phyloP scores from a whole-genome alignment of 2,113 vertebrate genomes.

The Neodon shergylaensis region DNA sequence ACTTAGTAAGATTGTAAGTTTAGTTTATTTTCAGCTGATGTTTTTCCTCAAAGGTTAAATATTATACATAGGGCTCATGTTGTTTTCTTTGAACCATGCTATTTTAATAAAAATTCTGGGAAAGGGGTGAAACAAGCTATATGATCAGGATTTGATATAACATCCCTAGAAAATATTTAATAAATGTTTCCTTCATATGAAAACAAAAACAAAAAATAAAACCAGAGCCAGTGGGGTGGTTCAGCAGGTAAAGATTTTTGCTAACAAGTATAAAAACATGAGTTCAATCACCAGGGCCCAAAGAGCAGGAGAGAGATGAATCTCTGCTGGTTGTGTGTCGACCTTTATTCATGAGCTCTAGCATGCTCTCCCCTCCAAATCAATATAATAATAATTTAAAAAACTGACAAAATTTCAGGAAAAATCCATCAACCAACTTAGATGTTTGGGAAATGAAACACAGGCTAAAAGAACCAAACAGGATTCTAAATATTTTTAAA shows the following conservation, averaged over 20 bases:
- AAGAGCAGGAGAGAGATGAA: not conserved
- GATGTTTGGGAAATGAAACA: not conserved
- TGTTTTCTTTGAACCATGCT: not conserved
- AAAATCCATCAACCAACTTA: not conserved
- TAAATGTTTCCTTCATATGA: not conserved
- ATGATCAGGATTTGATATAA: not conserved
- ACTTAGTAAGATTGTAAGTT: not conserved
- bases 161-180: not conserved
- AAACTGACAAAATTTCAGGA: not conserved
- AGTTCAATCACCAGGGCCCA: not conserved
- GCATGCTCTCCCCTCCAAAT: not conserved
- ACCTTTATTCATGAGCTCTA: too few species aligned
- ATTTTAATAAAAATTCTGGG: not conserved
- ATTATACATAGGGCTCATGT: not conserved
- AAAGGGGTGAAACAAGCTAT: not conserved
- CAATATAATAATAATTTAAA: not conserved
- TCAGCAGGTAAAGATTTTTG: not conserved
- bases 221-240: not conserved
- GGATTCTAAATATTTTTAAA: not conserved
- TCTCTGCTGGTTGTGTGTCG: not conserved
- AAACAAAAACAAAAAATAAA: not conserved
- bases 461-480: not conserved
- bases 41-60: not conserved
- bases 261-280: accelerated
- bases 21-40: not conserved